phyloP scores from a whole-genome alignment of 2,113 vertebrate genomes.

The Ondatra zibethicus region DNA sequence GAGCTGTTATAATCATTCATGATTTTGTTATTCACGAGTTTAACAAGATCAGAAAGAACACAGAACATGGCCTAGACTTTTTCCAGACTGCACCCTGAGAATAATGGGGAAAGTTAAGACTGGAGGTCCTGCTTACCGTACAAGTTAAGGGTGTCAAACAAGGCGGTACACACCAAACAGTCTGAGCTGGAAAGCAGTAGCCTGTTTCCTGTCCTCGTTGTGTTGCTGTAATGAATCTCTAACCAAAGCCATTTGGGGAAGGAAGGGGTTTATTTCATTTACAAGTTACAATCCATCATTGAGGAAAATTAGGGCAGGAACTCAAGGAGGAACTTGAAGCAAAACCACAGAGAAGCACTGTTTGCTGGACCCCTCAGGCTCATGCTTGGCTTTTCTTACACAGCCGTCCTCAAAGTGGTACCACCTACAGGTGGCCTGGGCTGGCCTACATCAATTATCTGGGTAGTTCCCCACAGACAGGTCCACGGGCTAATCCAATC shows the following conservation, averaged over 20 bases:
- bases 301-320: background rate
- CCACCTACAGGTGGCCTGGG: background rate
- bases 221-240: background rate
- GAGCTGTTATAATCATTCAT: background rate
- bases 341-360: background rate
- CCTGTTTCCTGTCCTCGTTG: background rate
- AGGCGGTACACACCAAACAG: background rate
- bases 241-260: background rate
- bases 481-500: background rate
- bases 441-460: background rate
- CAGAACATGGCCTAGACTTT: slow-evolving; percentile 2
- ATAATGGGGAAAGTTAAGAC: background rate
- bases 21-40: background rate
- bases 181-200: background rate
- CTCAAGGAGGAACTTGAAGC: background rate
- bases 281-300: background rate
- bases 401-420: too few species aligned
- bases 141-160: background rate
- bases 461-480: too few species aligned
- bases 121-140: background rate
- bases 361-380: background rate
- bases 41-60: background rate
- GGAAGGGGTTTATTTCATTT: background rate
- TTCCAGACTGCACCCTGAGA: background rate
- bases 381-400: background rate